Evolutionary conservation across 2,888 invertebrate genomes (phyloP), one percentile per base, ranked within the genome.

Genomic region (Synergus gifuensis): DNA sequence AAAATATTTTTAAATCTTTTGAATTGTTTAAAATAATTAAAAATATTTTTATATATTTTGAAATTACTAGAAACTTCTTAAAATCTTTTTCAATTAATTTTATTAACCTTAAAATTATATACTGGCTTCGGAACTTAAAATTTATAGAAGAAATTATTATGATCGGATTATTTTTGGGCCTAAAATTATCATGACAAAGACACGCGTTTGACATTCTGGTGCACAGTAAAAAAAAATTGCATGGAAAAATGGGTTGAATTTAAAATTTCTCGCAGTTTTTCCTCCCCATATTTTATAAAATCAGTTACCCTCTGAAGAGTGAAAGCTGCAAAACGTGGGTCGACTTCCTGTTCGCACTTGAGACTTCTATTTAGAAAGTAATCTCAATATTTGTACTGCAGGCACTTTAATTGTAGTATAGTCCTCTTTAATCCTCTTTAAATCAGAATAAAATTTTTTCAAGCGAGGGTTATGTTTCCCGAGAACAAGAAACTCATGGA

Each of bases 381-480:
- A 69, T 69, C 9, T 22, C 22, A 69, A 69, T 69, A 69, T 49
- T 49, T 69, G 44, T 46, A 49, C 46, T n/a, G 46, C 2, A 22
- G 7, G 16, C 28, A 44, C 69, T 69, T 69, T 8, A 69, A 22
- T 42, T 42, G 40, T 64, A 36, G 69, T 49, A 28, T 49, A 18
- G 44, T 4, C 46, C 46, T 69, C 28, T 28, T 28, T 28, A 28
- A 28, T 4, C 46, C 46, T 69, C 28, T 28, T 28, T 28, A 28
- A 28, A 69, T 28, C 28, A 69, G 69, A 69, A 69, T 60, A 22
- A 69, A 69, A 69, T 22, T 16, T 12, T 46, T 7, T 67, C 22
- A 14, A 18, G 46, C 4, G 28, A 22, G 28, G 49, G 44, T 69
- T 49, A 69, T 69, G 49, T 36, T 64, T 64, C 36, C 4, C 16